phyloP scores from a whole-genome alignment of 1,140 invertebrate genomes.

The Trichonephila inaurata region DNA sequence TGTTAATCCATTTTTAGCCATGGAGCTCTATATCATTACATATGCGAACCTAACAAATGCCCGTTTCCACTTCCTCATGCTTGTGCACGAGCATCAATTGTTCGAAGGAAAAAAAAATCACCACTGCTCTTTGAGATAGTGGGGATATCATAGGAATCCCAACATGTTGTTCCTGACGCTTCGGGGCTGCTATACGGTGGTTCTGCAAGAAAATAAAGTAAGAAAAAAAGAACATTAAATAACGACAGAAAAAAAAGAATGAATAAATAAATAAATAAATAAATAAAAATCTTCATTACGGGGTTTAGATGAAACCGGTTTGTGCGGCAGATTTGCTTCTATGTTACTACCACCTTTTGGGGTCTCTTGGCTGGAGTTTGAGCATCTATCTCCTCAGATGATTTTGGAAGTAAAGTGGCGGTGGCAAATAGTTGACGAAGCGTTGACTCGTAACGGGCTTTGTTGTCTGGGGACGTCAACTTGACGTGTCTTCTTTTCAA shows the following conservation, averaged over 20 bases:
- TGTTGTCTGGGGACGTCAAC: slow-evolving; percentile 21
- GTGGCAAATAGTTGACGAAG: not conserved
- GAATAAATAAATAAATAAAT: not conserved
- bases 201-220: not conserved
- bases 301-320: not conserved
- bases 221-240: too few relatives aligned
- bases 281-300: slow-evolving; percentile 13
- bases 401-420: not conserved
- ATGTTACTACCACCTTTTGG: slow-evolving; percentile 10
- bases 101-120: not conserved
- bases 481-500: not conserved
- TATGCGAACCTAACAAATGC: not conserved
- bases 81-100: slow-evolving; percentile 19
- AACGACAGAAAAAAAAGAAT: not conserved
- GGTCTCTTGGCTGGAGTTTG: not conserved
- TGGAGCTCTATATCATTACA: not conserved
- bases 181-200: not conserved
- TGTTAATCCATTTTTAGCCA: slow-evolving; percentile 1
- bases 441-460: slow-evolving; percentile 14
- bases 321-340: not conserved
- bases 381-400: not conserved
- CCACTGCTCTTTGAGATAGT: not conserved
- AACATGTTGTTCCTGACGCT: slow-evolving; percentile 3
- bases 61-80: slow-evolving; percentile 43
- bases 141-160: not conserved